Percentiles rank a stretch among this genome's conserved stretches.
These are phyloP conservation scores for Hydrozoanthus tunicans DNA, from an alignment of 64 coral and sea anemone species.

Conservation along the genomic window DNA sequence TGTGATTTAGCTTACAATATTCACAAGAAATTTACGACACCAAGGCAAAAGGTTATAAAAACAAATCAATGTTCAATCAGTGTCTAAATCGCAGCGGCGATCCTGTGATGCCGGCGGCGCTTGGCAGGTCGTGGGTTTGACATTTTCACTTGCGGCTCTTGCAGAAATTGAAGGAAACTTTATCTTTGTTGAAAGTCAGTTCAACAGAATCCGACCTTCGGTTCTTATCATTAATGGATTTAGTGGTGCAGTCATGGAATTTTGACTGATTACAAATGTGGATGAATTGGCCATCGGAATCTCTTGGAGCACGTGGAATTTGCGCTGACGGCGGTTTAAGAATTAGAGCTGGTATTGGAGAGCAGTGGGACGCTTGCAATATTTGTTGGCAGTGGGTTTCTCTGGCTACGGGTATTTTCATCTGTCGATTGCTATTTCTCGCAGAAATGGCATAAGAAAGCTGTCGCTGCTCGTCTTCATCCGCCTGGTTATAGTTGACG, in stretches of 20 bases:
- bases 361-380: not conserved
- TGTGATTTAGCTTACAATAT: too few relatives aligned
- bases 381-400: not conserved
- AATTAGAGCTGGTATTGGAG: not conserved
- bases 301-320: not conserved
- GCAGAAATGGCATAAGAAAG: too few relatives aligned
- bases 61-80: not conserved
- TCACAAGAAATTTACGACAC: not conserved
- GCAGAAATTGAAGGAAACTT: not conserved
- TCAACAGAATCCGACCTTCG: not conserved
- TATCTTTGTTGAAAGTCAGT: not conserved
- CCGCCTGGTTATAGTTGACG: too few relatives aligned
- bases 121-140: not conserved
- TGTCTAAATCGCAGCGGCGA: not conserved
- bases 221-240: not conserved
- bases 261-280: not conserved
- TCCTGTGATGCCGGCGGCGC: not conserved
- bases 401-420: not conserved
- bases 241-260: not conserved
- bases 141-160: not conserved
- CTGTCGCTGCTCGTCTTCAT: too few relatives aligned
- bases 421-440: not conserved
- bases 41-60: not conserved
- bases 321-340: not conserved
- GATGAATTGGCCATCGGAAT: not conserved